A percentile compares a stretch with the other conserved stretches of the same genome.
Evolutionary conservation across 2,888 invertebrate genomes (phyloP).

Genomic region (Drosophila merina): DNA sequence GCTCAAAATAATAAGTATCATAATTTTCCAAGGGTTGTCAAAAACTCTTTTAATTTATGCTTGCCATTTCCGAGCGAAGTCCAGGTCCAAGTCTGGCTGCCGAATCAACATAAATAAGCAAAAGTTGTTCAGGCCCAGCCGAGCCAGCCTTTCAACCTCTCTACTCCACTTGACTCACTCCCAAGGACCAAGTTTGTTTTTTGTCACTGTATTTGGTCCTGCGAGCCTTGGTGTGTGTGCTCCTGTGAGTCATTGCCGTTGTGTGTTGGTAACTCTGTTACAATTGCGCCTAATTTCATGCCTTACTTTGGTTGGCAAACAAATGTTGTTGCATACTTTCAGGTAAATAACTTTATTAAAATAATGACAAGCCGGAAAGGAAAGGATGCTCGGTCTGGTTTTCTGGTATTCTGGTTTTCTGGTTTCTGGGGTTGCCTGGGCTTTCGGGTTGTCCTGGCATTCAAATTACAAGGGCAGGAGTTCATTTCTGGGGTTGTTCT

Average conservation of each 20-base stretch:
- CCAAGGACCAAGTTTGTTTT: slow-evolving; percentile 72
- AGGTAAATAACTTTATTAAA: slow-evolving; percentile 79
- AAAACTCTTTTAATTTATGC: slow-evolving; percentile 79
- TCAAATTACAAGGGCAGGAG: neutral
- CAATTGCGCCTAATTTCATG: slow-evolving; percentile 78
- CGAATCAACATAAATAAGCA: slow-evolving; percentile 79
- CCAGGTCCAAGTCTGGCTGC: slow-evolving; percentile 61
- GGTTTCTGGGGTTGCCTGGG: slow-evolving; percentile 7
- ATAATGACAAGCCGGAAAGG: slow-evolving; percentile 70
- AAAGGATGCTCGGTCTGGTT: slow-evolving; percentile 29
- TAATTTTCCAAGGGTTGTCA: slow-evolving; percentile 77
- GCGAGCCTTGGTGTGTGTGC: slow-evolving; percentile 33
- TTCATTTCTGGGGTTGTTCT: neutral
- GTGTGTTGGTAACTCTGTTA: slow-evolving; percentile 77
- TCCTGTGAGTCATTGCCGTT: slow-evolving; percentile 41
- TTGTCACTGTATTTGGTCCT: slow-evolving; percentile 54
- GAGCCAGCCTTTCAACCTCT: slow-evolving; percentile 16
- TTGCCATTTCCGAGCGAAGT: slow-evolving; percentile 73
- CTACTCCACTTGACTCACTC: slow-evolving; percentile 36
- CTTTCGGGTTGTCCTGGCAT: slow-evolving; percentile 16
- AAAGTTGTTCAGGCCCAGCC: slow-evolving; percentile 56
- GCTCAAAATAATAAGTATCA: slow-evolving; percentile 78
- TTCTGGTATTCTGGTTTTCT: slow-evolving; percentile 9
- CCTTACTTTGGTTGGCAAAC: slow-evolving; percentile 71
- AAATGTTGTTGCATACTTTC: slow-evolving; percentile 77